Conservation (phyloP, 2,797 vertebrate genomes). For the Anguilla anguilla region DNA sequence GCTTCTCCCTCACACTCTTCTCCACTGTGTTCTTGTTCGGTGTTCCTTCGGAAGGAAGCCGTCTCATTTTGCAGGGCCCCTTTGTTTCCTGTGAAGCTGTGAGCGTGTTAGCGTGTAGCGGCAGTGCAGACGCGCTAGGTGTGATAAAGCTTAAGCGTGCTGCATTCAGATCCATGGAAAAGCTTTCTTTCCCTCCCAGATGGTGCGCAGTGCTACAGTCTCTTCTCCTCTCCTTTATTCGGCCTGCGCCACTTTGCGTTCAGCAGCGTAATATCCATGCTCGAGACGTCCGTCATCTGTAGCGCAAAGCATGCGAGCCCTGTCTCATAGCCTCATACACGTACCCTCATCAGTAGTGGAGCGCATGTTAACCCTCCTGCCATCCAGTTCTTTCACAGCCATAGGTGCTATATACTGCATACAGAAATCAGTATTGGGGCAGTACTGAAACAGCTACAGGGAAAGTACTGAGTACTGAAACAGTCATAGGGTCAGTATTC, state of each 20-base stretch:
- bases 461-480: background rate
- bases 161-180: background rate
- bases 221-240: background rate
- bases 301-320: background rate
- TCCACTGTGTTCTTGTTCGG: background rate
- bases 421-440: background rate
- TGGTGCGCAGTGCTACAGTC: background rate
- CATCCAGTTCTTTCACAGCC: background rate
- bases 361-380: background rate
- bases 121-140: background rate
- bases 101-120: background rate
- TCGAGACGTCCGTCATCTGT: background rate
- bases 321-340: background rate
- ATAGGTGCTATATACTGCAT: background rate
- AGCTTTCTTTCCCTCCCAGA: background rate
- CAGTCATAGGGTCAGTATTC: background rate
- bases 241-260: background rate
- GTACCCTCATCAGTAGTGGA: background rate
- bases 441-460: background rate
- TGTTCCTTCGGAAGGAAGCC: background rate
- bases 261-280: no score
- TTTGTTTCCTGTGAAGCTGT: slow-evolving; percentile 13
- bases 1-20: background rate
- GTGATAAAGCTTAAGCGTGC: background rate
- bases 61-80: background rate